These are phyloP conservation scores for Lithophane leautieri DNA, from an alignment of 2,888 invertebrate species.

Conservation along the genomic window DNA sequence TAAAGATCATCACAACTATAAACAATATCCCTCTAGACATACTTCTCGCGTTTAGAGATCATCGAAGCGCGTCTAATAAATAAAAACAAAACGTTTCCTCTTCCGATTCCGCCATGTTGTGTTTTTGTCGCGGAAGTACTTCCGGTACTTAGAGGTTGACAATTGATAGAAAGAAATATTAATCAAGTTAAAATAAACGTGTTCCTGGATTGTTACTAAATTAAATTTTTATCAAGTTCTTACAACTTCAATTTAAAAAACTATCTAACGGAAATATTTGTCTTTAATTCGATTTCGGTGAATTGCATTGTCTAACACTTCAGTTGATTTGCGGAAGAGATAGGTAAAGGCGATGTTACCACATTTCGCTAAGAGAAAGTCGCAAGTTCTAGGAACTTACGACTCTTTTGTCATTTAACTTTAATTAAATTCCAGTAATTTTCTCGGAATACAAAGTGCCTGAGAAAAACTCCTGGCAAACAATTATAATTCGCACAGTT, in stretches of 20 bases:
- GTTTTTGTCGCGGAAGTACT: slow-evolving; percentile 45
- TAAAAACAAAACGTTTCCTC: slow-evolving; percentile 65
- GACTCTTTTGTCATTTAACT: not conserved
- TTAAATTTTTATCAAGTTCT: too few relatives aligned
- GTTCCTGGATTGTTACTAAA: not conserved
- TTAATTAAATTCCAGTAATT: not conserved
- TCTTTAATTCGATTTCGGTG: not conserved
- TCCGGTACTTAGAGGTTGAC: slow-evolving; percentile 58
- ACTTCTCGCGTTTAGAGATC: slow-evolving; percentile 39
- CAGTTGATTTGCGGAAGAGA: not conserved
- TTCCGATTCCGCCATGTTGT: slow-evolving; percentile 60
- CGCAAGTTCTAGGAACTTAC: too few relatives aligned
- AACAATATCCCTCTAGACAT: not conserved
- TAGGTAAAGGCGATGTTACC: not conserved
- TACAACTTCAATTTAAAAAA: not conserved
- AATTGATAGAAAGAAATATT: slow-evolving; percentile 19
- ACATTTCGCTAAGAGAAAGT: not conserved
- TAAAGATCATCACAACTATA: not conserved
- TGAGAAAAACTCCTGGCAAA: not conserved
- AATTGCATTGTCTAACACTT: not conserved
- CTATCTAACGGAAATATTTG: not conserved
- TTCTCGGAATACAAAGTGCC: not conserved
- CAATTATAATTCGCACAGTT: not conserved
- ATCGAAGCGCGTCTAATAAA: slow-evolving; percentile 59
- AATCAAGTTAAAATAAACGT: slow-evolving; percentile 6